Evolutionary conservation across 1,140 invertebrate species (phyloP).

Genomic region (Chlorops oryzae): DNA sequence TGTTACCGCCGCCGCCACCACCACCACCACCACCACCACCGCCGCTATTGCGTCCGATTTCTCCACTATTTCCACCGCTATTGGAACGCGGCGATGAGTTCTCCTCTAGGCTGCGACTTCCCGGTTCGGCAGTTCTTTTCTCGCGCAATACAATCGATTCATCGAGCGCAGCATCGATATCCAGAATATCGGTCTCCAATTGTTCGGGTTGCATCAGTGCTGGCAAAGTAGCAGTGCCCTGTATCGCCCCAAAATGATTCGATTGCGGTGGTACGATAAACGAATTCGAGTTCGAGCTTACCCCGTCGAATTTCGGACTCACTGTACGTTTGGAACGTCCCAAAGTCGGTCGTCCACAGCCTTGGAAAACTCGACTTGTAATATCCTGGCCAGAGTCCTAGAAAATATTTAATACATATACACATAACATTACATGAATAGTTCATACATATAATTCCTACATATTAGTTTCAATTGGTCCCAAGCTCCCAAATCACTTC

Average conservation of each 20-base stretch:
- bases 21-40: not conserved
- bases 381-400: slow-evolving; percentile 80
- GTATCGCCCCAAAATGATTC: not conserved
- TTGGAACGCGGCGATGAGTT: slow-evolving; percentile 19
- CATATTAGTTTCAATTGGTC: too few relatives aligned
- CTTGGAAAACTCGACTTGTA: slow-evolving; percentile 75
- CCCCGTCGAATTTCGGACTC: slow-evolving; percentile 24
- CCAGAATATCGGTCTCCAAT: slow-evolving; percentile 31
- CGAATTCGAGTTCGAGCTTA: not conserved
- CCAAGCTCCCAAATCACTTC: too few relatives aligned
- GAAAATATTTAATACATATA: not conserved
- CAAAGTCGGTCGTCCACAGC: slow-evolving; percentile 72
- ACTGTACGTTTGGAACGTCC: slow-evolving; percentile 50
- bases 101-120: slow-evolving; percentile 20
- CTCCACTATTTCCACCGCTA: slow-evolving; percentile 9
- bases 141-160: slow-evolving; percentile 41
- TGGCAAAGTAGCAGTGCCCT: slow-evolving; percentile 4
- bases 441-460: too few relatives aligned
- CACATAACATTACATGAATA: too few relatives aligned
- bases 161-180: slow-evolving; percentile 39
- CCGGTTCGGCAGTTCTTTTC: slow-evolving; percentile 35
- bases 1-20: slow-evolving; percentile 14
- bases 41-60: slow-evolving; percentile 9
- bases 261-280: too few relatives aligned
- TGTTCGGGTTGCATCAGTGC: slow-evolving; percentile 7